These are phyloP conservation scores for Danio kyathit DNA, from an alignment of 2,797 vertebrate species.

Conservation along the genomic window DNA sequence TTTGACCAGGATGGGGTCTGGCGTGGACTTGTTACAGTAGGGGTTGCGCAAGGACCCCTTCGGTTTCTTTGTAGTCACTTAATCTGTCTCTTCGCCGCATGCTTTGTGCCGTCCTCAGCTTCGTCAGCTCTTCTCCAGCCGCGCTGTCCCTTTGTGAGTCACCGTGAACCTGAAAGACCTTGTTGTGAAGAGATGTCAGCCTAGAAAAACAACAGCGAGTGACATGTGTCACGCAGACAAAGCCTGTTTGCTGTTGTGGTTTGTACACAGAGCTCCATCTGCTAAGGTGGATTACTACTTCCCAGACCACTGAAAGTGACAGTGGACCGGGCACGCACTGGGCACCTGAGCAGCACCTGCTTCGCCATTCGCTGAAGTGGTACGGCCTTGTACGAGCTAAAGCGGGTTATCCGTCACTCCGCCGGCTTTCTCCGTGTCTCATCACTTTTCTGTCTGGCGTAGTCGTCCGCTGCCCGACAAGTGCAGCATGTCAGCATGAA, in stretches of 20 bases:
- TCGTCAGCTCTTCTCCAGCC: constrained; percentile 74
- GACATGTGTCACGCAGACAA: constrained; percentile 81
- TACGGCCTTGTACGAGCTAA: constrained; percentile 59
- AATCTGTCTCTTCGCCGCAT: constrained; percentile 76
- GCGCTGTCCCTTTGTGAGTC: constrained; percentile 72
- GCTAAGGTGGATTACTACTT: constrained; percentile 74
- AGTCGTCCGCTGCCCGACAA: constrained; percentile 62
- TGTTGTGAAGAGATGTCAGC: constrained; percentile 76
- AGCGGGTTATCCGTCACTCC: constrained; percentile 72
- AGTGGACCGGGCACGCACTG: background rate
- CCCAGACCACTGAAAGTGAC: constrained; percentile 72
- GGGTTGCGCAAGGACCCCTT: constrained; percentile 42
- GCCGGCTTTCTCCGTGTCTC: constrained; percentile 68
- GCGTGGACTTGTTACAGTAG: constrained; percentile 62
- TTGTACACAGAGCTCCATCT: constrained; percentile 74
- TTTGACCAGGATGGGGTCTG: constrained; percentile 49
- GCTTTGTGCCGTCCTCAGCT: constrained; percentile 75
- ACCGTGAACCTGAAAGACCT: constrained; percentile 66
- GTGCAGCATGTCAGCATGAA: constrained; percentile 69
- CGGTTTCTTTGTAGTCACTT: constrained; percentile 75
- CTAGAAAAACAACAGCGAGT: constrained; percentile 76
- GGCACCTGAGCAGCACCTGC: constrained; percentile 38
- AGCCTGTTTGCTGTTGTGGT: constrained; percentile 45
- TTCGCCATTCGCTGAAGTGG: constrained; percentile 65
- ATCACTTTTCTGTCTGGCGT: constrained; percentile 69